Conservation (phyloP, 2,797 vertebrate species). For the Phoebastria nigripes region DNA sequence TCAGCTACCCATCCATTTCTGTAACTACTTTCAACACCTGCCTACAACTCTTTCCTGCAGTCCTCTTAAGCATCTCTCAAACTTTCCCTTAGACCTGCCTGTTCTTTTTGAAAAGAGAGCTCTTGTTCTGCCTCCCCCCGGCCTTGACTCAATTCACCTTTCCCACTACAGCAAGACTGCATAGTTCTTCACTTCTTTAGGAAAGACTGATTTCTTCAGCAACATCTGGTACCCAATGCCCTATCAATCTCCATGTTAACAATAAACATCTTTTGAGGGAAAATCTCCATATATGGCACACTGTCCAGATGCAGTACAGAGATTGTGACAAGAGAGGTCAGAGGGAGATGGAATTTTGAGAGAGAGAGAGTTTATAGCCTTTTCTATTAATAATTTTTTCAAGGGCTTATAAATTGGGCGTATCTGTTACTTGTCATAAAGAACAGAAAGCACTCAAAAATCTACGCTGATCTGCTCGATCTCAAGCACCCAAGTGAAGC, state of each 20-base stretch:
- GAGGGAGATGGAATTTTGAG: not conserved
- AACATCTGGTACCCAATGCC: not conserved
- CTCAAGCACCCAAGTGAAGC: not conserved
- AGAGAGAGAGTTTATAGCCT: not conserved
- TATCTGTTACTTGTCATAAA: not conserved
- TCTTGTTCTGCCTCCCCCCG: not conserved
- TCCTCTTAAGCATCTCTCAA: not conserved
- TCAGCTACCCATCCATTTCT: not conserved
- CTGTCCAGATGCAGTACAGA: not conserved
- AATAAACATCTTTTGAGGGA: not conserved
- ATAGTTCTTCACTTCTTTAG: not conserved
- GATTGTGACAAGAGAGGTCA: not conserved
- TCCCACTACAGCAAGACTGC: not conserved
- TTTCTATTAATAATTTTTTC: not conserved
- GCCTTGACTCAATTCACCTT: not conserved
- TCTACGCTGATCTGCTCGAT: not conserved
- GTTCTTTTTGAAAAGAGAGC: not conserved
- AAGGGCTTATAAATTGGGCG: not conserved
- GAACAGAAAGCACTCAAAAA: not conserved
- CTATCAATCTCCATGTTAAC: fast-evolving
- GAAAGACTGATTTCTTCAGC: not conserved
- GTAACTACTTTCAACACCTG: not conserved
- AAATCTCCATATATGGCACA: not conserved
- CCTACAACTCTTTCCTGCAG: not conserved
- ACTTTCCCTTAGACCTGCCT: not conserved